These are phyloP conservation scores for Tragopan temminckii DNA, from an alignment of 2,797 vertebrate species.

Conservation along the genomic window DNA sequence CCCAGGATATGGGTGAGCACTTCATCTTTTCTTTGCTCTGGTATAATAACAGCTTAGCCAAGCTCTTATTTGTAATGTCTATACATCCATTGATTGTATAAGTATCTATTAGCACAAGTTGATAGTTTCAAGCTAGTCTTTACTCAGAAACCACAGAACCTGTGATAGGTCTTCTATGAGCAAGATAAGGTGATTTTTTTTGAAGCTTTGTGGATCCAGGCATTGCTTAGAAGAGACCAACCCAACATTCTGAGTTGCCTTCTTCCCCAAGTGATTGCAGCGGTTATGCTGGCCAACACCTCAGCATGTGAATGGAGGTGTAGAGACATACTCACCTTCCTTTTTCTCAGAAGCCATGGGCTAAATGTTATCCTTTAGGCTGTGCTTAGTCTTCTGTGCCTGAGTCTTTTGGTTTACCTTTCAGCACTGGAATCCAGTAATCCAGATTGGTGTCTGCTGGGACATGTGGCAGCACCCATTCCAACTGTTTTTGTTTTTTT, in stretches of 20 bases:
- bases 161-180: neutral
- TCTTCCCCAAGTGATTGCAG: neutral
- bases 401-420: neutral
- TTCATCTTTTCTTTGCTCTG: too few relatives aligned
- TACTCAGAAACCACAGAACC: neutral
- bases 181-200: neutral
- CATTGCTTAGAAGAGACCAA: neutral
- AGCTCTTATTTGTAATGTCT: too few relatives aligned
- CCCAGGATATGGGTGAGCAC: too few relatives aligned
- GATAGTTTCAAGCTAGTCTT: neutral
- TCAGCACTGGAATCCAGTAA: neutral
- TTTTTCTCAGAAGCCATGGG: neutral
- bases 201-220: neutral
- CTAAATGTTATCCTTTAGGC: neutral
- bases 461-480: neutral
- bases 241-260: neutral
- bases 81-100: too few relatives aligned
- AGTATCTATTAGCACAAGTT: neutral
- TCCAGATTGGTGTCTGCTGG: neutral
- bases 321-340: neutral
- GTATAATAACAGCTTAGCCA: too few relatives aligned
- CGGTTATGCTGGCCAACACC: neutral
- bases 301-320: neutral
- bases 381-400: neutral
- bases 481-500: too few relatives aligned